Conservation (phyloP, 2,797 vertebrate species). For the Pelochelys cantorii region DNA sequence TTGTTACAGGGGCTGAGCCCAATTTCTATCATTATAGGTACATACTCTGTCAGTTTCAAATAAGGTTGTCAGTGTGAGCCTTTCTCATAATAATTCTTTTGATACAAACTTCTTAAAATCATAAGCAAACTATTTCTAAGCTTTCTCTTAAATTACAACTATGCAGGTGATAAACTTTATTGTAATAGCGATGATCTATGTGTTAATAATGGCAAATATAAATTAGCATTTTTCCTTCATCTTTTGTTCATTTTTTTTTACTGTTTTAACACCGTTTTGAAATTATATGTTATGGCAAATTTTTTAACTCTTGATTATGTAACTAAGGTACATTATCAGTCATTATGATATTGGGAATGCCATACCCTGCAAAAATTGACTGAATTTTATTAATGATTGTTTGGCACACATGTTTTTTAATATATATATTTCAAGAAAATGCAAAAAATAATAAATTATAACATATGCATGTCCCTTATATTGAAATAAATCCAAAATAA, state of each 20-base stretch:
- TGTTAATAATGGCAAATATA: not conserved
- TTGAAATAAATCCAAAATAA: not conserved
- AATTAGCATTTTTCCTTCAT: not conserved
- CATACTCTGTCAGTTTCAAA: not conserved
- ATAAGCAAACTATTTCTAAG: not conserved
- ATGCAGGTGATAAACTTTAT: not conserved
- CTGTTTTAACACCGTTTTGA: not conserved
- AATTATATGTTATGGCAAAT: not conserved
- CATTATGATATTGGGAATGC: not conserved
- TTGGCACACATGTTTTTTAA: not conserved
- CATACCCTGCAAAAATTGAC: not conserved
- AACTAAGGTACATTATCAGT: not conserved
- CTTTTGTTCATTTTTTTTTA: not conserved
- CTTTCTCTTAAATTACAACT: not conserved
- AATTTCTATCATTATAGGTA: not conserved
- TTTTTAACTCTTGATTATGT: not conserved
- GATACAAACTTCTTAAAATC: not conserved
- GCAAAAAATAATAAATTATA: not conserved
- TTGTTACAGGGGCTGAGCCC: not conserved
- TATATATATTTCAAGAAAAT: not conserved
- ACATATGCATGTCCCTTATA: not conserved
- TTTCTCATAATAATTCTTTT: not conserved
- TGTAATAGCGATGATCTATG: not conserved
- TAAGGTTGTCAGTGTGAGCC: not conserved
- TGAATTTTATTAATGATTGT: not conserved